Percentiles rank a stretch among this genome's conserved stretches.
Evolutionary conservation across 2,888 invertebrate species (phyloP).

Genomic region (Stenodema calcarata): DNA sequence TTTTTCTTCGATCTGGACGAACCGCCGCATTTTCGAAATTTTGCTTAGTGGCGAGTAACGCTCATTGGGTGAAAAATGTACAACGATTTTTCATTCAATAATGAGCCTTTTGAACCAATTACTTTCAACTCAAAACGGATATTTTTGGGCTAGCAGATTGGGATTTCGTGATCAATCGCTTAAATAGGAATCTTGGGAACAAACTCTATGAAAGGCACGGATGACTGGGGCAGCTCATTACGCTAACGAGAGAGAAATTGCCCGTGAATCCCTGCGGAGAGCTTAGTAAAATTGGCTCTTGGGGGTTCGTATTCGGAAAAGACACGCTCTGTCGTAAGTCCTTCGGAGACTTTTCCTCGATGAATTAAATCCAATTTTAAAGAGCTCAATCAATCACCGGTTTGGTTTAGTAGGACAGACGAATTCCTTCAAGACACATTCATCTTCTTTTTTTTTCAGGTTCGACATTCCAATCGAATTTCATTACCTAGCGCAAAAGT

Average conservation of each 20-base stretch:
- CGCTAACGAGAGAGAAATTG: conserved; percentile 36
- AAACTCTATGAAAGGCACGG: conserved; percentile 9
- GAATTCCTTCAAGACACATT: no score
- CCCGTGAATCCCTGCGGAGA: conserved; percentile 6
- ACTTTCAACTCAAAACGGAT: not conserved
- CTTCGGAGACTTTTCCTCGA: not conserved
- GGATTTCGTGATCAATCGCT: conserved; percentile 38
- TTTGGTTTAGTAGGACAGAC: no score
- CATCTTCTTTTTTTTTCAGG: no score
- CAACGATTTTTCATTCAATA: not conserved
- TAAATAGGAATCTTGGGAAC: conserved; percentile 12
- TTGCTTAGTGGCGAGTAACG: not conserved
- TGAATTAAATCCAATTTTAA: no score
- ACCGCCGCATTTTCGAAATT: not conserved
- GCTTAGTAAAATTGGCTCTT: conserved; percentile 5
- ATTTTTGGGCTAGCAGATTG: not conserved
- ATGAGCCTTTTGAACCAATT: conserved; percentile 24
- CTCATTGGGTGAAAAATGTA: not conserved
- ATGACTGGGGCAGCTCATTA: conserved; percentile 11
- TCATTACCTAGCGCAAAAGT: no score
- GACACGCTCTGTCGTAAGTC: not conserved
- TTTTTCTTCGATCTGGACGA: no score
- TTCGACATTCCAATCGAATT: no score
- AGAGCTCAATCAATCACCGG: no score
- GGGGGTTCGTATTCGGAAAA: not conserved